Percentiles rank a stretch among this genome's conserved stretches.
Evolutionary conservation across 1,140 invertebrate genomes (phyloP).

Genomic region (Reticulitermes speratus): DNA sequence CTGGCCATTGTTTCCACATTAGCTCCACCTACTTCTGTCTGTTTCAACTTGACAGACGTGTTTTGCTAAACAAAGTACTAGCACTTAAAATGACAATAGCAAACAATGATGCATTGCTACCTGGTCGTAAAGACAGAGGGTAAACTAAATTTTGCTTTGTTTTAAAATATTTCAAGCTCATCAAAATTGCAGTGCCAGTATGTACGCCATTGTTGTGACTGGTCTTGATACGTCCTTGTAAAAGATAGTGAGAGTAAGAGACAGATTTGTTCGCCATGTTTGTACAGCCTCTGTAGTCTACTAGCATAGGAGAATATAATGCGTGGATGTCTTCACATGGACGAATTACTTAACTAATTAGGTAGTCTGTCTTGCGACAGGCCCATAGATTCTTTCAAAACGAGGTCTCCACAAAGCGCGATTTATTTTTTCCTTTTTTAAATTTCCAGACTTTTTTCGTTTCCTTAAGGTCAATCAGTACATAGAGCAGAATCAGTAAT

Average conservation of each 20-base stretch:
- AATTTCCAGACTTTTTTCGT: too few species aligned
- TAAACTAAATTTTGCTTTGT: not conserved
- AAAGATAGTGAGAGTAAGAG: not conserved
- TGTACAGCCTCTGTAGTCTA: too few species aligned
- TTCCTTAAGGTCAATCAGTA: too few species aligned
- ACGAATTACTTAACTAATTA: too few species aligned
- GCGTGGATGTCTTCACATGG: too few species aligned
- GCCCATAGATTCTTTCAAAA: too few species aligned
- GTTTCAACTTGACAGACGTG: not conserved
- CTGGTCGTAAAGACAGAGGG: not conserved
- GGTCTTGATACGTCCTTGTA: not conserved
- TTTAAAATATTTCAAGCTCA: too few species aligned
- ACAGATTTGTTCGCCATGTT: not conserved
- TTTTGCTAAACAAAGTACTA: not conserved
- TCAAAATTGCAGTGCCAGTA: not conserved
- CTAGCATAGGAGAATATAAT: too few species aligned
- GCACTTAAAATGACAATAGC: not conserved
- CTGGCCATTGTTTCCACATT: not conserved
- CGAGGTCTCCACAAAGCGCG: too few species aligned
- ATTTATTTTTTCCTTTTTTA: too few species aligned
- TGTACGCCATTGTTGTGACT: not conserved
- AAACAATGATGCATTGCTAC: not conserved
- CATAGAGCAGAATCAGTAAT: too few species aligned
- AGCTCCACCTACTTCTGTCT: not conserved
- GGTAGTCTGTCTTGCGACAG: too few species aligned